Conservation (phyloP, 2,888 invertebrate genomes). For the Amiota minor region DNA sequence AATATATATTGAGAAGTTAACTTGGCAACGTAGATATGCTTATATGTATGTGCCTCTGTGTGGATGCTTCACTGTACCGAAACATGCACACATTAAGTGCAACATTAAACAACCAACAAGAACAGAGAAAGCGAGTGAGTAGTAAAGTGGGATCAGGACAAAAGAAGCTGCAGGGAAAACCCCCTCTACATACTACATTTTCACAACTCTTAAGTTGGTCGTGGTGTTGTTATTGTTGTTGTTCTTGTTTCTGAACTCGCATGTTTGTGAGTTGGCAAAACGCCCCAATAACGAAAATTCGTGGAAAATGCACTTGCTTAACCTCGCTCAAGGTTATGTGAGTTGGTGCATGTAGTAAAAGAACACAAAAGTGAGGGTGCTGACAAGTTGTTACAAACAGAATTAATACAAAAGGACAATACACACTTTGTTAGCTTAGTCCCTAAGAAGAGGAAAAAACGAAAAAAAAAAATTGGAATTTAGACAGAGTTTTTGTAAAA, state of each 20-base stretch:
- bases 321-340: constrained; percentile 39
- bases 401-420: neutral
- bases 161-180: neutral
- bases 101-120: constrained; percentile 22
- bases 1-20: neutral
- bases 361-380: too few relatives aligned
- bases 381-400: constrained; percentile 1
- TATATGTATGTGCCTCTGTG: neutral
- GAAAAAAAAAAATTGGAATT: too few relatives aligned
- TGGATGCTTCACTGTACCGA: constrained; percentile 17
- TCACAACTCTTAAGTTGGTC: neutral
- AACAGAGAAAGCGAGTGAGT: neutral
- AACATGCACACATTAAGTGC: constrained; percentile 22
- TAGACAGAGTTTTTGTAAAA: too few relatives aligned
- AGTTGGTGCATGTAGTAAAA: neutral
- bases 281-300: neutral
- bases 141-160: neutral
- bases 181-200: neutral
- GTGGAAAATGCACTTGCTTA: constrained; percentile 23
- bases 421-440: neutral
- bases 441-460: neutral
- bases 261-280: neutral
- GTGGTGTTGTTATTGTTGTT: too few relatives aligned
- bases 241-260: neutral
- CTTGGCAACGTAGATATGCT: neutral